Percentiles rank a stretch among this genome's conserved stretches.
These are phyloP conservation scores for Panzeria rudis DNA, from an alignment of 2,888 invertebrate species.

Conservation along the genomic window DNA sequence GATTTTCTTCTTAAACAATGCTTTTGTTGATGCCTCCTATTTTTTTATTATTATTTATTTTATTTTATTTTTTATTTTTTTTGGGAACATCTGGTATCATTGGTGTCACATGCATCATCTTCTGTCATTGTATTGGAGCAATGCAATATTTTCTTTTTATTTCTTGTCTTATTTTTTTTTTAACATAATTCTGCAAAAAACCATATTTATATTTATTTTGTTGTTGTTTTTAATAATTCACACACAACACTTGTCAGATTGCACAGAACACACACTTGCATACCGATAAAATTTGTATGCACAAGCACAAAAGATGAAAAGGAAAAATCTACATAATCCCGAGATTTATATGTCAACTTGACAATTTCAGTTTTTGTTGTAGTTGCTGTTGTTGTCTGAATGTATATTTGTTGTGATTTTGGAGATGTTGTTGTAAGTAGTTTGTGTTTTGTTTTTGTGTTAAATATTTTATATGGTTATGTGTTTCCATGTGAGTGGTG, in stretches of 20 bases:
- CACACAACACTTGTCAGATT: constrained; percentile 71
- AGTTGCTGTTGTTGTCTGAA: constrained; percentile 7
- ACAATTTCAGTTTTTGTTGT: constrained; percentile 79
- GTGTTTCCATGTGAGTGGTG: constrained; percentile 39
- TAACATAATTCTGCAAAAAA: constrained; percentile 23
- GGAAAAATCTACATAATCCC: constrained; percentile 75
- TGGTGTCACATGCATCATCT: constrained; percentile 63
- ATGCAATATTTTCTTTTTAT: constrained; percentile 50
- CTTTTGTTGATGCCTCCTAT: constrained; percentile 25
- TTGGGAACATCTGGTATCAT: constrained; percentile 63
- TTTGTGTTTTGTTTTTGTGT: constrained; percentile 50
- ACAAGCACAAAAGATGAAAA: constrained; percentile 54
- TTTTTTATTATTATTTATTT: not conserved
- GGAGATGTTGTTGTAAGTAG: constrained; percentile 18
- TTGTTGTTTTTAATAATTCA: constrained; percentile 64
- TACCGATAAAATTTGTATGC: constrained; percentile 48
- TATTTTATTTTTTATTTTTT: not conserved
- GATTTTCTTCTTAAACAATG: constrained; percentile 11
- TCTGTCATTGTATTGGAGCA: constrained; percentile 43
- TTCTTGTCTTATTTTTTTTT: constrained; percentile 16
- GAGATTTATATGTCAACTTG: constrained; percentile 83
- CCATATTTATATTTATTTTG: constrained; percentile 18
- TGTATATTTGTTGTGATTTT: constrained; percentile 41
- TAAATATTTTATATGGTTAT: constrained; percentile 45
- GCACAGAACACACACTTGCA: constrained; percentile 48